A percentile compares a stretch with the other conserved stretches of the same genome.
Evolutionary conservation across 30 jellyfish, hydroid and myxozoan species (phyloP).

Genomic region (Aurelia coerulea): DNA sequence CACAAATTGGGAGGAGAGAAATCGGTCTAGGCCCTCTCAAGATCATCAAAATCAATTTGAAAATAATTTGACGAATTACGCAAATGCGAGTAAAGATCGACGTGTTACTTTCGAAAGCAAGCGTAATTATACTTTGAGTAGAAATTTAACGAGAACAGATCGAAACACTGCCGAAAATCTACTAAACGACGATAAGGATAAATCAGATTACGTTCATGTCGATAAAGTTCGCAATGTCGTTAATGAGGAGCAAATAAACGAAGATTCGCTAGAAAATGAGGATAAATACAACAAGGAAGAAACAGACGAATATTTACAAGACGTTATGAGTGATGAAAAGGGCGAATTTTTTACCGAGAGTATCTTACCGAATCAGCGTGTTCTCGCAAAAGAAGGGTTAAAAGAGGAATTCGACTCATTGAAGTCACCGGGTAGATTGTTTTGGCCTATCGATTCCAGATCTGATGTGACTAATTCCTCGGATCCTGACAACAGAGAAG

Average conservation of each 20-base stretch:
- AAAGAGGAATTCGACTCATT: slow-evolving; percentile 93
- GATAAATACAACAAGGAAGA: slow-evolving; percentile 11
- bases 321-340: slow-evolving; percentile 14
- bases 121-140: background rate
- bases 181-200: too few relatives aligned
- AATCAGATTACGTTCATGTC: background rate
- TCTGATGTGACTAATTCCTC: slow-evolving; percentile 48
- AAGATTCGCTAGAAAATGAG: background rate
- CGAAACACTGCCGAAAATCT: background rate
- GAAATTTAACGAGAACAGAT: background rate
- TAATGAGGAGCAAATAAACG: background rate
- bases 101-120: background rate
- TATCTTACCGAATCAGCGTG: slow-evolving; percentile 73
- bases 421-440: slow-evolving; percentile 75
- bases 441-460: slow-evolving; percentile 93
- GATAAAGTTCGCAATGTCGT: background rate
- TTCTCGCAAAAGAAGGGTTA: slow-evolving; percentile 88
- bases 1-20: too few relatives aligned
- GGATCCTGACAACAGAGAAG: slow-evolving; percentile 51
- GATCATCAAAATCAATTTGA: too few relatives aligned
- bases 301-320: slow-evolving; percentile 45
- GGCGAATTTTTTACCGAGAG: slow-evolving; percentile 61
- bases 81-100: background rate
- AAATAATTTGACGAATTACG: background rate
- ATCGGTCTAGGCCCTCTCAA: too few relatives aligned